Conservation (phyloP, 2,113 vertebrate genomes). For the Butorides virescens region DNA sequence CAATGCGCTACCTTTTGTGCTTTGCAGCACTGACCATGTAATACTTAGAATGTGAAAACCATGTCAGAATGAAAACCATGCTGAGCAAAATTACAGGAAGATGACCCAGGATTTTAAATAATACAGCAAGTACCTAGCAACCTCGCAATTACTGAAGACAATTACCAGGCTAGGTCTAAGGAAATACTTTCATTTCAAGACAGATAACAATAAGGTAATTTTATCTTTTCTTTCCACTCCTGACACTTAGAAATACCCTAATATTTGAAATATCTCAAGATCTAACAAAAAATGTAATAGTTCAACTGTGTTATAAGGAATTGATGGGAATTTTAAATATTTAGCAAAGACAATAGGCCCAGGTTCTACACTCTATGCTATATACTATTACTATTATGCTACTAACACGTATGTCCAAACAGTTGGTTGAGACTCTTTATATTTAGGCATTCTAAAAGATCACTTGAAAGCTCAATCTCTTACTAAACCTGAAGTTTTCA, state of each 20-base stretch:
- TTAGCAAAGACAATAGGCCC: not conserved
- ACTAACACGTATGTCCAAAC: not conserved
- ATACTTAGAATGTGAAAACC: not conserved
- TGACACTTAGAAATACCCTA: not conserved
- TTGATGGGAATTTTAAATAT: not conserved
- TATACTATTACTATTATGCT: not conserved
- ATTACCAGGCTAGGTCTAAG: not conserved
- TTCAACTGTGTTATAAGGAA: not conserved
- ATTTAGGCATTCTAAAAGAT: not conserved
- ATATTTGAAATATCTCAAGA: not conserved
- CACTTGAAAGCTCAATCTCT: not conserved
- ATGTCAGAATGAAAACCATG: not conserved
- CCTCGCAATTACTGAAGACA: not conserved
- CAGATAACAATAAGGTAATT: not conserved
- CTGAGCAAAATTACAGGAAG: not conserved
- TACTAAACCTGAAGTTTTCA: not conserved
- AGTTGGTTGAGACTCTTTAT: not conserved
- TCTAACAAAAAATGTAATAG: not conserved
- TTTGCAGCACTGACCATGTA: not conserved
- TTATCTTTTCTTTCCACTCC: not conserved
- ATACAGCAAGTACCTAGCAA: not conserved
- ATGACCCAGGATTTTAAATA: not conserved
- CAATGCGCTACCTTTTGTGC: not conserved
- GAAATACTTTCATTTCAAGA: not conserved
- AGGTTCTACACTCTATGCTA: not conserved